Evolutionary conservation across 2,797 vertebrate genomes (phyloP), one percentile per base, ranked within the genome.

Genomic region (Gymnoscopelus braueri): DNA sequence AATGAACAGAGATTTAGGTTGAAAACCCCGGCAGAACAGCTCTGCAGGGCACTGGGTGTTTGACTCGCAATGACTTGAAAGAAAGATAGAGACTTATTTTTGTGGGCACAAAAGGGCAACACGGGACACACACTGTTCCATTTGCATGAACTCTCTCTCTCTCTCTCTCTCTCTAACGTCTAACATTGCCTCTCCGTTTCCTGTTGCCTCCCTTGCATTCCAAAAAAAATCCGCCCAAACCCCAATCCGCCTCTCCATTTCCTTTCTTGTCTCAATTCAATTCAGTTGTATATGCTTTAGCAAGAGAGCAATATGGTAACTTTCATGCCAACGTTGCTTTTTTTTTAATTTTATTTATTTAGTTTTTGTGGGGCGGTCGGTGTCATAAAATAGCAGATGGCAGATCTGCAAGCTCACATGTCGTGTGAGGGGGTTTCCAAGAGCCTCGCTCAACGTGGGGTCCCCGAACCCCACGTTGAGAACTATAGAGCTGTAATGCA

Each of bases 11-110:
- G 5, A 51, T 26, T 53, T 53, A 54, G 10, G 52, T 23, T 23
- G n/a, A 23, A 15, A 54, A 54, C 9, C 8, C 14, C 0, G 11
- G 23, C 15, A 15, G 23, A 54, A 23, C 52, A 19, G 52, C 13
- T 54, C 23, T 15, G 52, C 3, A 54, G 19, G 23, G 1, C 5
- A 3, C 23, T 23, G 4, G 15, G 6, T 19, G 52, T 23, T 23
- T 54, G 53, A 24, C 24, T 76, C 7, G 35, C 84, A 85, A 89
- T 83, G 77, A 78, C 71, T 26, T 44, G 63, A 56, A 66, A 79
- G 71, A 55, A 67, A 67, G 77, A 12, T 39, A 76, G 63, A 9
- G 68, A 51, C 60, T 81, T 23, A 60, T 47, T 29, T 44, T 63
- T 75, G 74, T 57, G 65, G 67, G 54, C 9, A 49, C 32, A 39